These are phyloP conservation scores for Zingel zingel DNA, from an alignment of 2,113 vertebrate species.

Conservation along the genomic window DNA sequence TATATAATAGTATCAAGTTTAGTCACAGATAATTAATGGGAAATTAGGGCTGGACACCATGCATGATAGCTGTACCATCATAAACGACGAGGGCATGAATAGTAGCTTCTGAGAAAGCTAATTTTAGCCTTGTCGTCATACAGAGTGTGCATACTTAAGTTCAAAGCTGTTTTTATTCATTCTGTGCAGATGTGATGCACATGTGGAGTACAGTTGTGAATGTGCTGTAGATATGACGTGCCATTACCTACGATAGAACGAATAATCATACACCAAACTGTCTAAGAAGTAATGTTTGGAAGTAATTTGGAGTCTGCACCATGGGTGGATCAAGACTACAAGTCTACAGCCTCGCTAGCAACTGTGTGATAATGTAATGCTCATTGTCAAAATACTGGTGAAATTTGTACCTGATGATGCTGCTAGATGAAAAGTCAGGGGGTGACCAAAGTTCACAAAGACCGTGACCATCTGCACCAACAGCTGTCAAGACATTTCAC, in stretches of 20 bases:
- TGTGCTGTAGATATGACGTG: not conserved
- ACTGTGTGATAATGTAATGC: not conserved
- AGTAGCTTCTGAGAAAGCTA: not conserved
- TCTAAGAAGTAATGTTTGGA: not conserved
- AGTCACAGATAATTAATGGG: not conserved
- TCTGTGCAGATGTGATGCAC: slow-evolving; percentile 16
- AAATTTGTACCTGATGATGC: not conserved
- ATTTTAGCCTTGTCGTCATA: not conserved
- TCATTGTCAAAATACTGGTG: not conserved
- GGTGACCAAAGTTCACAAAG: not conserved
- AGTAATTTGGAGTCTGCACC: not conserved
- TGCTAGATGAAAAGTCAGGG: no score
- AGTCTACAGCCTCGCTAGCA: not conserved
- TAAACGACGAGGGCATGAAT: not conserved
- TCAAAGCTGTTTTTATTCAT: not conserved
- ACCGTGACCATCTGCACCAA: not conserved
- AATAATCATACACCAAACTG: not conserved
- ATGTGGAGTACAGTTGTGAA: slow-evolving; percentile 10
- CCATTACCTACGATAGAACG: slow-evolving; percentile 9
- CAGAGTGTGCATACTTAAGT: not conserved
- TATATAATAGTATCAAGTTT: not conserved
- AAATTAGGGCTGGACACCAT: not conserved
- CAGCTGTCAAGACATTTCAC: not conserved
- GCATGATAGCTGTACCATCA: not conserved
- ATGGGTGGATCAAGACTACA: not conserved